Percentiles rank a stretch among this genome's conserved stretches.
phyloP scores from a whole-genome alignment of 2,888 invertebrate genomes.

The Strigamia transsilvanica region DNA sequence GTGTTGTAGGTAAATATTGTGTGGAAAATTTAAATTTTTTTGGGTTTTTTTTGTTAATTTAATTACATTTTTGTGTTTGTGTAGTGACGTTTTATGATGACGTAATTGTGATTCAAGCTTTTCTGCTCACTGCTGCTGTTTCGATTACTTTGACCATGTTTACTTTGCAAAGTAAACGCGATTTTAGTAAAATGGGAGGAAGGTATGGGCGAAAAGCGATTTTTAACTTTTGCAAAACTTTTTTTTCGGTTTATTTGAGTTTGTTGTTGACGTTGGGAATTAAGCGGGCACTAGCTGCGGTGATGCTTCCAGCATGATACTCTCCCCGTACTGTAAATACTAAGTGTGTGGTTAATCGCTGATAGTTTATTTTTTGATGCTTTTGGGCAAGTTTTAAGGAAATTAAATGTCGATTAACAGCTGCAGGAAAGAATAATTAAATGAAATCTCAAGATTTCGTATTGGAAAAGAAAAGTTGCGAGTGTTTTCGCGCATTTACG shows the following conservation, averaged over 20 bases:
- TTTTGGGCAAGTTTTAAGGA: too few species aligned
- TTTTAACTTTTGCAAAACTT: not conserved
- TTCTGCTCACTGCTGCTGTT: constrained; percentile 78
- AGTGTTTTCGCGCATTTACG: too few species aligned
- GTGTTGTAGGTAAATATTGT: constrained; percentile 70
- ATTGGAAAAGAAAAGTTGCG: too few species aligned
- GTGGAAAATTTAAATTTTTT: not conserved
- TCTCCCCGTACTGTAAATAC: too few species aligned
- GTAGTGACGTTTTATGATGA: constrained; percentile 79
- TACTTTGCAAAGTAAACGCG: constrained; percentile 84
- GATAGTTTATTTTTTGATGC: too few species aligned
- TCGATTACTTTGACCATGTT: constrained; percentile 79
- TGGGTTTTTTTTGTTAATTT: not conserved
- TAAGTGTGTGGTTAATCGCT: too few species aligned
- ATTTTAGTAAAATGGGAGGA: constrained; percentile 81
- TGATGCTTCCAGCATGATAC: not conserved
- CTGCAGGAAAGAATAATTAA: too few species aligned
- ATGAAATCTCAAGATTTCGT: too few species aligned
- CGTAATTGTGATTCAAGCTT: constrained; percentile 78
- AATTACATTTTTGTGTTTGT: constrained; percentile 54
- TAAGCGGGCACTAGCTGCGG: not conserved
- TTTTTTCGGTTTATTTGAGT: not conserved
- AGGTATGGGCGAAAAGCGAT: constrained; percentile 69
- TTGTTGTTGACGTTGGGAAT: not conserved
- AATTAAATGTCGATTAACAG: too few species aligned